These are phyloP conservation scores for Drosophila pegasa DNA, from an alignment of 2,888 invertebrate genomes.

Conservation along the genomic window DNA sequence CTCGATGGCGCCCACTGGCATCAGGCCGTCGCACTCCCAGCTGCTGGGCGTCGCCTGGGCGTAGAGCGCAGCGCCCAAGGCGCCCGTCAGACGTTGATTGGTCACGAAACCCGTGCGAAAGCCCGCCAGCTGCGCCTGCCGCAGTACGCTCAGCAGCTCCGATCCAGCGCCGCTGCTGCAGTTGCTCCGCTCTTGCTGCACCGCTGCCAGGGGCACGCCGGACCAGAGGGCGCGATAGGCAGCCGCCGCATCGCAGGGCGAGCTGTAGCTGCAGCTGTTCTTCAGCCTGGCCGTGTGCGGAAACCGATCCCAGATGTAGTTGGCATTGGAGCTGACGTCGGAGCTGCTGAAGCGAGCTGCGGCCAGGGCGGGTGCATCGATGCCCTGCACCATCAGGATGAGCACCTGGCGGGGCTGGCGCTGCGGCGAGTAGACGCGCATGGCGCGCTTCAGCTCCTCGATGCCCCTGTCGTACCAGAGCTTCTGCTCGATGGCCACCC, in stretches of 20 bases:
- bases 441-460: constrained; percentile 86
- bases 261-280: constrained; percentile 93
- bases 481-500: constrained; percentile 67
- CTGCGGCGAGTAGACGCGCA: constrained; percentile 85
- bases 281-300: constrained; percentile 92
- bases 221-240: constrained; percentile 93
- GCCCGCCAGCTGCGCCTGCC: constrained; percentile 89
- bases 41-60: constrained; percentile 89
- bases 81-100: constrained; percentile 93
- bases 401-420: constrained; percentile 88
- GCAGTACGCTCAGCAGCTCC: constrained; percentile 88
- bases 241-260: constrained; percentile 93
- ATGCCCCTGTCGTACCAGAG: constrained; percentile 85
- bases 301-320: constrained; percentile 91
- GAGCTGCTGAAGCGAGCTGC: constrained; percentile 88
- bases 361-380: constrained; percentile 92
- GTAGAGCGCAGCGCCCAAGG: constrained; percentile 91
- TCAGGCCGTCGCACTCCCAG: constrained; percentile 92
- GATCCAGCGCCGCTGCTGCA: constrained; percentile 87
- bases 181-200: constrained; percentile 85
- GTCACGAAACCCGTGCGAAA: constrained; percentile 94
- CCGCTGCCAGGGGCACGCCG: constrained; percentile 87
- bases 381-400: constrained; percentile 94
- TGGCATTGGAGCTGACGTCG: constrained; percentile 36
- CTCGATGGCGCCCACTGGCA: constrained; percentile 86